These are phyloP conservation scores for Sylvicapra grimmia DNA, from an alignment of 2,113 vertebrate species.

Conservation along the genomic window DNA sequence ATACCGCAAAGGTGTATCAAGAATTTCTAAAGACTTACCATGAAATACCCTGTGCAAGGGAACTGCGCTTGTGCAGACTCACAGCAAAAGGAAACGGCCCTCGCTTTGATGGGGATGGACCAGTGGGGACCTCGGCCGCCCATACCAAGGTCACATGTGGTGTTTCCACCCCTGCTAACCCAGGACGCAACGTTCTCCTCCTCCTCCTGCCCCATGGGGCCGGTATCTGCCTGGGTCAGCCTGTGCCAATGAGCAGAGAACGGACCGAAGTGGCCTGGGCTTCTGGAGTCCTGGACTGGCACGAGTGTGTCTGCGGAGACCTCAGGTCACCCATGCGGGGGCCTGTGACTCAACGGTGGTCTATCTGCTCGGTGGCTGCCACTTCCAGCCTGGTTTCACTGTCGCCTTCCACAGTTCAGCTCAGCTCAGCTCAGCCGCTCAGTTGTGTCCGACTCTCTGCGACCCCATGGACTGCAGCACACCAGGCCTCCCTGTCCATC, in stretches of 20 bases:
- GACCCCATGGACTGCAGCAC: not conserved
- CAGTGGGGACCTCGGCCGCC: fast-evolving
- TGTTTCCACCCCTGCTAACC: not conserved
- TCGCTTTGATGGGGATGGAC: fast-evolving
- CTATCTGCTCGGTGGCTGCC: not conserved
- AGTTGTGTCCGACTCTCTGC: not conserved
- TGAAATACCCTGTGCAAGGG: not conserved
- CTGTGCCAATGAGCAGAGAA: not conserved
- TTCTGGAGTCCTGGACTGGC: not conserved
- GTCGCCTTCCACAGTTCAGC: not conserved
- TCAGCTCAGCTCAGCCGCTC: not conserved
- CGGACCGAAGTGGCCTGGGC: not conserved
- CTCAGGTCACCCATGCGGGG: not conserved
- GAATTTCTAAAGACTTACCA: not conserved
- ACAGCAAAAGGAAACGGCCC: fast-evolving
- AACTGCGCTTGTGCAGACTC: fast-evolving
- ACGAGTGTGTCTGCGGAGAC: not conserved
- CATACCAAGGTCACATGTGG: not conserved
- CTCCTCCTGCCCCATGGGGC: not conserved
- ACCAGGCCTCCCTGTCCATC: not conserved
- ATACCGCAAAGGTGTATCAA: fast-evolving
- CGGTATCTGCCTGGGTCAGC: not conserved
- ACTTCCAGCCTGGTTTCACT: not conserved
- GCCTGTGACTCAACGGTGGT: not conserved
- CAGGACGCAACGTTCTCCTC: not conserved